phyloP scores from a whole-genome alignment of 2,113 vertebrate genomes.

The Nerophis ophidion region DNA sequence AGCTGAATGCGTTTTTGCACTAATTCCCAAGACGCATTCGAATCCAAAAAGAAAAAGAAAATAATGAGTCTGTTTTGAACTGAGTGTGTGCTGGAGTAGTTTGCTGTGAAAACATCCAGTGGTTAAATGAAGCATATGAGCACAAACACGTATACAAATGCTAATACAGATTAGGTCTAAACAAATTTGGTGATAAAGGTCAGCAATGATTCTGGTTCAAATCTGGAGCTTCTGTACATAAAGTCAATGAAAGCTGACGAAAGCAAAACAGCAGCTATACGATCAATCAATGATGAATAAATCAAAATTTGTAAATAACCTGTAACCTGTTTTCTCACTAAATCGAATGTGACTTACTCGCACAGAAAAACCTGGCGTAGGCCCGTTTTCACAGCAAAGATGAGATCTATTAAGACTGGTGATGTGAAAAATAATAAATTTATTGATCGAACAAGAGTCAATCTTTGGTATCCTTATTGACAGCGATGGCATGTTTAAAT shows the following conservation, averaged over 20 bases:
- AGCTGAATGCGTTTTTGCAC: slow-evolving; percentile 25
- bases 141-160: neutral
- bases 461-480: too few species aligned
- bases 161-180: neutral
- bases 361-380: too few species aligned
- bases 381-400: too few species aligned
- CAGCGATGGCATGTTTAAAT: too few species aligned
- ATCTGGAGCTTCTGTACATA: neutral
- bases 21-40: slow-evolving; percentile 47
- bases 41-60: slow-evolving; percentile 50
- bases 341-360: neutral
- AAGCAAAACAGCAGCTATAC: neutral
- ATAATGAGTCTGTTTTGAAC: slow-evolving; percentile 38
- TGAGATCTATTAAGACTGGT: too few species aligned
- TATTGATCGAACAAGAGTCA: too few species aligned
- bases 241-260: neutral
- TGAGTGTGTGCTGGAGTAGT: slow-evolving; percentile 21
- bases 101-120: slow-evolving; percentile 38
- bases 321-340: neutral
- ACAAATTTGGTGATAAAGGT: neutral
- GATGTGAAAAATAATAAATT: too few species aligned
- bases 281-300: neutral
- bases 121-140: slow-evolving; percentile 22
- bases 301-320: neutral
- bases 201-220: neutral